Percentiles rank a stretch among this genome's conserved stretches.
Evolutionary conservation across 2,888 invertebrate species (phyloP).

Genomic region (Dichetophora obliterata): DNA sequence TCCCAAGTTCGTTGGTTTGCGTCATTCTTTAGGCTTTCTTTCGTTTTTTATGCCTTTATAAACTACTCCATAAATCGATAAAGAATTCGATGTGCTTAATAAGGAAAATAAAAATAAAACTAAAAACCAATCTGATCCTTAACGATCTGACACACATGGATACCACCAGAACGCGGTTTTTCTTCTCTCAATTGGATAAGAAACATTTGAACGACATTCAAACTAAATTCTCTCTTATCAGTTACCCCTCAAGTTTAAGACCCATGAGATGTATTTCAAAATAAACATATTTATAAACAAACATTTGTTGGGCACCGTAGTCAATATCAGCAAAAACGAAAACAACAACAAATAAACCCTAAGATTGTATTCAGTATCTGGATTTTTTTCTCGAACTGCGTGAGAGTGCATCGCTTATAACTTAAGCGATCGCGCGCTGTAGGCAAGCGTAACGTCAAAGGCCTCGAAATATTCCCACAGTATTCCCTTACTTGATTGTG

Average conservation of each 20-base stretch:
- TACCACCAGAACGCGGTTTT: background rate
- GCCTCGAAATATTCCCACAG: slow-evolving; percentile 33
- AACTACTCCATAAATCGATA: slow-evolving; percentile 9
- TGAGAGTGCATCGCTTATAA: slow-evolving; percentile 22
- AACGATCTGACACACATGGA: slow-evolving; percentile 22
- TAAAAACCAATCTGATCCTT: slow-evolving; percentile 21
- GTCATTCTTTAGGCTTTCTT: background rate
- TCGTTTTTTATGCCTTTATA: background rate
- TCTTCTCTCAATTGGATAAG: background rate
- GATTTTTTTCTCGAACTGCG: background rate
- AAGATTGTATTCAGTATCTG: background rate
- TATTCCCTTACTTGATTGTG: background rate
- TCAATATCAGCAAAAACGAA: background rate
- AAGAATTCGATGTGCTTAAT: background rate
- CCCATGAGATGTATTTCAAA: slow-evolving; percentile 23
- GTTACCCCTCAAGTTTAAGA: background rate
- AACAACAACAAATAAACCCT: background rate
- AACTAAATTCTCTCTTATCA: slow-evolving; percentile 23
- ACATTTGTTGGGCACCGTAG: slow-evolving; percentile 18
- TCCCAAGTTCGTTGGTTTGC: background rate
- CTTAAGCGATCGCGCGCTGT: background rate
- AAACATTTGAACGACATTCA: background rate
- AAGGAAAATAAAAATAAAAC: background rate
- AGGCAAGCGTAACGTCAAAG: slow-evolving; percentile 26
- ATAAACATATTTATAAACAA: slow-evolving; percentile 39